phyloP scores from a whole-genome alignment of 2,888 invertebrate genomes.

The Tholera decimalis region DNA sequence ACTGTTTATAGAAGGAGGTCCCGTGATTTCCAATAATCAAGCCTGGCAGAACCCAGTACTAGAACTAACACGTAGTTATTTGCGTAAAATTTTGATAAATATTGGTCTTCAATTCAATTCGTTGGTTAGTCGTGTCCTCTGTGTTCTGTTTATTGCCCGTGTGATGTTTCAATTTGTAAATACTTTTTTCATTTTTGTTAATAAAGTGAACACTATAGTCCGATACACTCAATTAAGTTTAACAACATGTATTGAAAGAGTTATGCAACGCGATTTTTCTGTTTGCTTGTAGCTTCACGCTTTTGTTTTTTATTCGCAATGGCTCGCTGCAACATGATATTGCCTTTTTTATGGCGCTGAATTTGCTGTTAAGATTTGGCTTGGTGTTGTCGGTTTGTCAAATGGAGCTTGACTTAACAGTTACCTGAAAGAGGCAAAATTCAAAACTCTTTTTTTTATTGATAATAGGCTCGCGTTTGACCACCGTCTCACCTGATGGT shows the following conservation, averaged over 20 bases:
- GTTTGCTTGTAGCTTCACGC: conserved; percentile 21
- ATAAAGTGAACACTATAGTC: conserved; percentile 45
- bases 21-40: no score
- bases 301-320: conserved; percentile 16
- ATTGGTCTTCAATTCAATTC: conserved; percentile 3
- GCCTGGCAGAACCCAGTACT: no score
- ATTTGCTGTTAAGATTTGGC: neutral
- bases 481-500: no score
- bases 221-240: conserved; percentile 55
- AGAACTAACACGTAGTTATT: no score
- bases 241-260: conserved; percentile 26
- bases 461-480: no score
- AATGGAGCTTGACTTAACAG: neutral
- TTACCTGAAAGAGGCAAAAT: no score
- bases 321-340: neutral
- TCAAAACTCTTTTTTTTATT: no score
- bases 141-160: conserved; percentile 25
- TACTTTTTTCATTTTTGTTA: conserved; percentile 48
- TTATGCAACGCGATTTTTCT: conserved; percentile 29
- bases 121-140: conserved; percentile 1
- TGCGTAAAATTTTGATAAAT: no score
- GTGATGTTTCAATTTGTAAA: conserved; percentile 54
- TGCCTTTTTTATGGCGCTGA: neutral
- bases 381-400: neutral
- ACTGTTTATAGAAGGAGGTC: no score